Conservation (phyloP, 2,113 vertebrate genomes). For the Gracilinanus agilis region DNA sequence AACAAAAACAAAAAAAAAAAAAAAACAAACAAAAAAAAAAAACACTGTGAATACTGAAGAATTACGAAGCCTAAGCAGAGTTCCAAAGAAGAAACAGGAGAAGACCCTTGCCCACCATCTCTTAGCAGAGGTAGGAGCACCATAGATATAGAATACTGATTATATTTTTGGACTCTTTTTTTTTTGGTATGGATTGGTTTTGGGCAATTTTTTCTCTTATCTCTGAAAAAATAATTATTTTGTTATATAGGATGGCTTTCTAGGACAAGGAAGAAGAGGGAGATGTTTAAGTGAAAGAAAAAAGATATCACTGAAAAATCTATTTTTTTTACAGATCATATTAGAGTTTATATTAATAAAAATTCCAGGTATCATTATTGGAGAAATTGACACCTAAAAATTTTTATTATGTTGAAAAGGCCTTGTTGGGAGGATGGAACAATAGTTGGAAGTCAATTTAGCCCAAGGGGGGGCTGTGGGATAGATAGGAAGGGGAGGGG, state of each 20-base stretch:
- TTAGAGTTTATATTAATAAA: background rate
- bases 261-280: background rate
- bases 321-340: background rate
- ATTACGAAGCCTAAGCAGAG: background rate
- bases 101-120: background rate
- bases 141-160: background rate
- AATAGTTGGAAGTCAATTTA: background rate
- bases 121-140: background rate
- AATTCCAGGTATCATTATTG: conserved; percentile 8
- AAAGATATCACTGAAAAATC: background rate
- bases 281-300: background rate
- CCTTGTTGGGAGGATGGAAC: background rate
- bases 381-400: background rate
- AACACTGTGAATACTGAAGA: background rate
- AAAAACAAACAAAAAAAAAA: background rate
- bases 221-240: too few relatives aligned
- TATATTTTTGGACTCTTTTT: background rate
- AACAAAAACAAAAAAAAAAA: background rate
- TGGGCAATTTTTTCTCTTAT: background rate
- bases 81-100: background rate
- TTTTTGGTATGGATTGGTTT: background rate
- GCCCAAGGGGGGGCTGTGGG: background rate
- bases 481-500: background rate
- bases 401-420: background rate
- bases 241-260: background rate